phyloP scores from a whole-genome alignment of 2,113 vertebrate genomes.

The Zosterops borbonicus region DNA sequence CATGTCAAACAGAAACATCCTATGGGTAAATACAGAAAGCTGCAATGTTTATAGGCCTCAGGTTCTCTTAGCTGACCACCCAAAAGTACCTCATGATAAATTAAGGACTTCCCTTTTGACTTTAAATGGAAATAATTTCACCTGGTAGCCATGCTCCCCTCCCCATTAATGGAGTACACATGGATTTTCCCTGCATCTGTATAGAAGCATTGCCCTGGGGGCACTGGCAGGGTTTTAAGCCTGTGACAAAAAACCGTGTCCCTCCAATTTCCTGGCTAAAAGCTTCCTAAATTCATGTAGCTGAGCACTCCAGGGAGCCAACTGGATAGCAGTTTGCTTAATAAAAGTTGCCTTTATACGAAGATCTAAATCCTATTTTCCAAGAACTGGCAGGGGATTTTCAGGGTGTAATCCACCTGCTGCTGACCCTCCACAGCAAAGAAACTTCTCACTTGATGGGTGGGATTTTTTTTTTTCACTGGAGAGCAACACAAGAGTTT shows the following conservation, averaged over 20 bases:
- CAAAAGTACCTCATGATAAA: background rate
- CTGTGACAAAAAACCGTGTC: slow-evolving; percentile 32
- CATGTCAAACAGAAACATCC: background rate
- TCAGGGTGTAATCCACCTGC: slow-evolving; percentile 50
- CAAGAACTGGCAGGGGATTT: slow-evolving; percentile 55
- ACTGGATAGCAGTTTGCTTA: slow-evolving; percentile 22
- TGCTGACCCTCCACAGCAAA: background rate
- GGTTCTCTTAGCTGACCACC: background rate
- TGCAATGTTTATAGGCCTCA: background rate
- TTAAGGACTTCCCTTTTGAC: background rate
- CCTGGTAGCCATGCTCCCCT: background rate
- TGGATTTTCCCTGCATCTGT: background rate
- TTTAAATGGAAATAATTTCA: background rate
- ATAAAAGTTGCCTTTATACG: slow-evolving; percentile 65
- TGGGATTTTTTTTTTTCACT: background rate
- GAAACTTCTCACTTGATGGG: background rate
- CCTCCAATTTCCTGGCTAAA: slow-evolving; percentile 59
- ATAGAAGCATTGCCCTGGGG: background rate
- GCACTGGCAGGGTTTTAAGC: background rate
- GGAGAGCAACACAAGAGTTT: background rate
- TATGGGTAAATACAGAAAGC: background rate
- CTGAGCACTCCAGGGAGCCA: slow-evolving; percentile 42
- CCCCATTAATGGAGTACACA: background rate
- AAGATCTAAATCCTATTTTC: slow-evolving; percentile 66
- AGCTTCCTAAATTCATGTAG: slow-evolving; percentile 34